Base-by-base conservation (phyloP, 2,113 vertebrate species). In the Oplegnathus fasciatus region DNA sequence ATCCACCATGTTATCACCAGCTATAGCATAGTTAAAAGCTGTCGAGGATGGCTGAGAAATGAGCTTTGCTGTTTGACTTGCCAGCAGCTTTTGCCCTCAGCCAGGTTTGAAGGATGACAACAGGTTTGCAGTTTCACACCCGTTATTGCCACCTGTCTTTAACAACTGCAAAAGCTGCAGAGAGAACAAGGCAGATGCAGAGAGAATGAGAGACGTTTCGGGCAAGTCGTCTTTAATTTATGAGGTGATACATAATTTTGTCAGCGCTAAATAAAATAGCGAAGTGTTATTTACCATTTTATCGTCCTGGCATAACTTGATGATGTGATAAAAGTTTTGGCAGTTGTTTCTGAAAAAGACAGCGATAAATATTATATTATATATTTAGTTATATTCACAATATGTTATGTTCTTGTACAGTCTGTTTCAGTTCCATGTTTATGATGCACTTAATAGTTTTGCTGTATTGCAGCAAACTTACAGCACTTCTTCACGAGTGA, bases 121-220 rank as follows among this genome's bases (percentile, higher is more conserved):
- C 75, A 69, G 46, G 68, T 82, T 72, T 86, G 34, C 40, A 57
- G 40, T 66, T 64, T 60, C 48, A 83, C 73, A 86, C 75, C 32
- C n/a, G 6, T 34, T 14, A 30, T 9, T 69, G 20, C 30, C 68
- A 72, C 70, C 50, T 37, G 30, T 52, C 55, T 24, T 64, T 9
- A 64, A 70, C 70, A 74, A 48, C 66, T 78, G 80, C 65, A 52
- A 4, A 24, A 34, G 69, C 34, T 58, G 48, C 44, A 75, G 17
- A 71, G 37, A 54, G 32, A 74, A 28, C 18, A 5, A 71, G 55
- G 50, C 52, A 62, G 32, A 65, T 10, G 73, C 6, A 8, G 64
- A 50, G 26, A 42, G 50, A 82, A 44, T 13, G 18, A 72, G 22
- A n/a, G 60, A 10, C 0, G 42, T 60, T 82, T 48, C 24, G 62